Evolutionary conservation across 1,140 invertebrate genomes (phyloP), one percentile per base, ranked within the genome.

Genomic region (Drosophila asahinai): DNA sequence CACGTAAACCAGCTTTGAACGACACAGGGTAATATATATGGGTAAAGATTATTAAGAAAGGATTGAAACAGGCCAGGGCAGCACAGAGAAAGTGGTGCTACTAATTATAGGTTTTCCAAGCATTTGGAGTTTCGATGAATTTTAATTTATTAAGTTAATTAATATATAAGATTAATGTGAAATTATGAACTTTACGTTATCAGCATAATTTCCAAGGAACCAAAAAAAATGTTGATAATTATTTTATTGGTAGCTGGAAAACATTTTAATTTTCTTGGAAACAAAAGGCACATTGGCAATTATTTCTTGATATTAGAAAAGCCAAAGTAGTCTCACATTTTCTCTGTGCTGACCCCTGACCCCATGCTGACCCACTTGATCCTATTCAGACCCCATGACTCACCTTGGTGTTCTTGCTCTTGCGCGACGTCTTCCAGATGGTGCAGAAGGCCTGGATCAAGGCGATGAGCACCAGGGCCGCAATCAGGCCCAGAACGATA

Each of bases 371-470:
- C 52, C 58, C 42, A 51, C 17, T 42, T 4, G 45, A 19, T 17
- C n/a, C 38, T 2, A 4, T 51, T 12, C 3, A 0, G 8, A 57
- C 38, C 9, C n/a, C 9, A 12, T 12, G 0, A 80, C 68, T 93
- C 90, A 95, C 94, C 94, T 95, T 95, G 77, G 94, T 94, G 22
- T 83, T 91, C 94, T 96, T 96, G 57, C 94, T 94, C 75, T 95
- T 95, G 63, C 94, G 94, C 3, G 95, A 95, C 1, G 95, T 95
- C 81, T 95, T 95, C 91, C 96, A 96, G 66, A 98, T 95, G 2
- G 97, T 98, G 87, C 97, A 97, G 45, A 94, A 95, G 5, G 97
- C 97, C 94, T 98, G 97, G 19, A 98, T 94, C 4, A 98, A 76
- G 14, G 96, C 96, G 9, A 98, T 94, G 9, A 97, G 93, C 14